Percentiles rank a stretch among this genome's conserved stretches.
phyloP scores from a whole-genome alignment of 2,113 vertebrate genomes.

The Eurypyga helias region DNA sequence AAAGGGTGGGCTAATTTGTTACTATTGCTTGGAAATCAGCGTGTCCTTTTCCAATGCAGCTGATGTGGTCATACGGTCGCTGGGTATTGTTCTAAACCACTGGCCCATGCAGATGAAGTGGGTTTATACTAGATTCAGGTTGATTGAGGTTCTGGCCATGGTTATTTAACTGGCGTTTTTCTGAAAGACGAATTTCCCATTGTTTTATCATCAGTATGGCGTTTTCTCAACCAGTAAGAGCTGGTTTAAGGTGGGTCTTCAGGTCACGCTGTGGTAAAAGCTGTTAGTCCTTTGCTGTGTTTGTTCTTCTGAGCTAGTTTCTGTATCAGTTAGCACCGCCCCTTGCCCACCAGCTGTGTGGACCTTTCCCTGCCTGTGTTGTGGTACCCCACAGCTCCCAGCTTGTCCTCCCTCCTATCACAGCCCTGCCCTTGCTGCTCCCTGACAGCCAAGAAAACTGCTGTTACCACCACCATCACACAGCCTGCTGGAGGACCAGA shows the following conservation, averaged over 20 bases:
- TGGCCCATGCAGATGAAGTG: not conserved
- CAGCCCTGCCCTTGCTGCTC: too few species aligned
- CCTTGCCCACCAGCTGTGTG: not conserved
- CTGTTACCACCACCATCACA: too few species aligned
- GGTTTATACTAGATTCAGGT: not conserved
- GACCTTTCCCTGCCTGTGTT: too few species aligned
- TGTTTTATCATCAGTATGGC: accelerated
- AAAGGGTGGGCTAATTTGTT: not conserved
- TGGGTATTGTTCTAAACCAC: not conserved
- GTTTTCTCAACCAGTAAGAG: not conserved
- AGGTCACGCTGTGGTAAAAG: not conserved
- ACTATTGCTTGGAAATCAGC: not conserved
- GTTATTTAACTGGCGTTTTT: not conserved
- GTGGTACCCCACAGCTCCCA: too few species aligned
- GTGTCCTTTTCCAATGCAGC: not conserved
- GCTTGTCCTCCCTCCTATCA: too few species aligned
- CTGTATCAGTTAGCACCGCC: not conserved
- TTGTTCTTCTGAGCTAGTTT: not conserved
- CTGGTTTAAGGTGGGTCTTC: not conserved
- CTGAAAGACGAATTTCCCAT: not conserved
- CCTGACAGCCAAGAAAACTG: too few species aligned
- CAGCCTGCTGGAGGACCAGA: too few species aligned
- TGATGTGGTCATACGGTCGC: not conserved
- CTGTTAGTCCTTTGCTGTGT: not conserved
- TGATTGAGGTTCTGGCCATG: not conserved